These are phyloP conservation scores for Pomacea canaliculata DNA, from an alignment of 2,888 invertebrate genomes.

Conservation along the genomic window DNA sequence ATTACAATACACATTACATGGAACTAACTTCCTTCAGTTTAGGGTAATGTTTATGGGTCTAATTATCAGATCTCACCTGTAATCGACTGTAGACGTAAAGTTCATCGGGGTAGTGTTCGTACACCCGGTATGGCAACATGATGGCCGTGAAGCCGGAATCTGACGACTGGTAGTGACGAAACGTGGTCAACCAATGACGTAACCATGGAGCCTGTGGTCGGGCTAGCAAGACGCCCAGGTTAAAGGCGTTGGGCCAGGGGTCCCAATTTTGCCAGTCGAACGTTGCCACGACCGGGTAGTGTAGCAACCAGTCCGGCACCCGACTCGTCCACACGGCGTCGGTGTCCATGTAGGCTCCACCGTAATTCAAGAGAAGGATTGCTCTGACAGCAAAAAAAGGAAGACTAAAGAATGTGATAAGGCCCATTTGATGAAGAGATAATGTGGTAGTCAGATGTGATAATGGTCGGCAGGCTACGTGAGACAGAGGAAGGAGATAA, in stretches of 20 bases:
- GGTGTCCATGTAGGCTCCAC: conserved; percentile 55
- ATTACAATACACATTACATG: no score
- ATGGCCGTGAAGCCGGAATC: conserved; percentile 34
- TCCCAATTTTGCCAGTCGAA: conserved; percentile 48
- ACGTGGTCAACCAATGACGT: conserved; percentile 28
- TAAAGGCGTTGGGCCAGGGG: conserved; percentile 37
- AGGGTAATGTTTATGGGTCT: no score
- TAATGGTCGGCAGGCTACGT: no score
- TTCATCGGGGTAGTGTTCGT: conserved; percentile 49
- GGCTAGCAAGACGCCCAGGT: conserved; percentile 44
- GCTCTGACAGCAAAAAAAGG: conserved; percentile 38
- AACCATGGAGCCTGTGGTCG: conserved; percentile 33
- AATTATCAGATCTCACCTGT: conserved; percentile 37
- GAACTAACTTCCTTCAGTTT: no score
- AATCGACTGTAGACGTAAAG: conserved; percentile 45
- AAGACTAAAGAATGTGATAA: conserved; percentile 38
- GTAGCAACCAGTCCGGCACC: conserved; percentile 34
- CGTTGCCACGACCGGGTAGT: conserved; percentile 46
- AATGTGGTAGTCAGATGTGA: no score
- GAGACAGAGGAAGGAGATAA: conserved; percentile 13
- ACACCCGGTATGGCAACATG: conserved; percentile 35
- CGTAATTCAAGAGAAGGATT: conserved; percentile 52
- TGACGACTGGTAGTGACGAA: conserved; percentile 26
- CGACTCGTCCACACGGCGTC: conserved; percentile 52
- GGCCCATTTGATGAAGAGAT: no score